These are phyloP conservation scores for Cromileptes altivelis DNA, from an alignment of 2,113 vertebrate genomes.

Conservation along the genomic window DNA sequence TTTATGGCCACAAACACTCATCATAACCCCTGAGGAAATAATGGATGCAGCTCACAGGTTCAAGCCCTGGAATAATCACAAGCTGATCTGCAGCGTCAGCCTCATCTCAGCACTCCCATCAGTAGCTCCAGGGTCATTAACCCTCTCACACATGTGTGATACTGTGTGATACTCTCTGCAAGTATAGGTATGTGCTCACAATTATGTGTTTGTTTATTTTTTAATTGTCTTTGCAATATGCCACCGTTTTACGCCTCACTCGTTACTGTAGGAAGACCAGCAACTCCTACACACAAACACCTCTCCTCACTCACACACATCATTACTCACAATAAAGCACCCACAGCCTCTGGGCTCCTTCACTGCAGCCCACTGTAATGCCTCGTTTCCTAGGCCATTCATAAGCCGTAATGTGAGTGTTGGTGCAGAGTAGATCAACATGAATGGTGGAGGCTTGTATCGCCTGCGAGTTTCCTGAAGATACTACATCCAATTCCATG, in stretches of 20 bases:
- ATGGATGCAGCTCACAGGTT: constrained; percentile 48
- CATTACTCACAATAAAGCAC: constrained; percentile 49
- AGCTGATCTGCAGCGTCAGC: constrained; percentile 61
- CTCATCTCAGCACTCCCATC: constrained; percentile 42
- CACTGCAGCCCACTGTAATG: constrained; percentile 36
- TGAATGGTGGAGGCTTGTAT: constrained; percentile 39
- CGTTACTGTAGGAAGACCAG: constrained; percentile 32
- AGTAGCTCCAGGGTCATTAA: constrained; percentile 15
- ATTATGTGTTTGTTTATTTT: background rate
- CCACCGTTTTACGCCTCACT: background rate
- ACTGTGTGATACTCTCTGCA: background rate
- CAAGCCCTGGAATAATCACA: constrained; percentile 50
- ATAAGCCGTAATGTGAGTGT: constrained; percentile 50
- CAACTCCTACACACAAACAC: background rate
- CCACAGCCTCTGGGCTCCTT: constrained; percentile 36
- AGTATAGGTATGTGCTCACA: constrained; percentile 7
- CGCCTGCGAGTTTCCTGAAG: constrained; percentile 32
- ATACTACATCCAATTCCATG: constrained; percentile 45
- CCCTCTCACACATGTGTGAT: background rate
- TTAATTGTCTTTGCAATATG: background rate
- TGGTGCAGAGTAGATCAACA: constrained; percentile 51
- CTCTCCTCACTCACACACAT: constrained; percentile 2
- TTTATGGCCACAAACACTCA: constrained; percentile 2
- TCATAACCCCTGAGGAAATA: constrained; percentile 40
- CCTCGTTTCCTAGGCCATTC: constrained; percentile 52